A percentile compares a stretch with the other conserved stretches of the same genome.
Conservation (phyloP, 2,888 invertebrate genomes). For the Cerceris ruficornis region DNA sequence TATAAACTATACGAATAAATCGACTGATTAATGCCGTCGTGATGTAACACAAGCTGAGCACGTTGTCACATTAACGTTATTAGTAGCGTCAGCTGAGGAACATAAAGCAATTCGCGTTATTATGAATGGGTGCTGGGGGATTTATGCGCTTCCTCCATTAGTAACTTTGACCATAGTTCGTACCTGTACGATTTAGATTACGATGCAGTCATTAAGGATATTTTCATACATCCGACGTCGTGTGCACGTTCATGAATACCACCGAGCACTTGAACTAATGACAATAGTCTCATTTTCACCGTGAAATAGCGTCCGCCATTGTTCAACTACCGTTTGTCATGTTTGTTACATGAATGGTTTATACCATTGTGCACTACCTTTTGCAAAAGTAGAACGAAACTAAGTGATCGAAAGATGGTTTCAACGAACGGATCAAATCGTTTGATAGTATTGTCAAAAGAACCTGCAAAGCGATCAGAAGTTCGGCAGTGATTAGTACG, state of each 20-base stretch:
- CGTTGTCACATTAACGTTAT: conserved; percentile 53
- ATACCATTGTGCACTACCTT: conserved; percentile 44
- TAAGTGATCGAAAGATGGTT: conserved; percentile 65
- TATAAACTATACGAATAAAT: conserved; percentile 60
- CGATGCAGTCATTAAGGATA: not conserved
- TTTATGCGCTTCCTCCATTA: conserved; percentile 40
- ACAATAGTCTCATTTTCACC: not conserved
- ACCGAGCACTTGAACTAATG: no score
- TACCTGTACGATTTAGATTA: not conserved
- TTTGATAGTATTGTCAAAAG: conserved; percentile 58
- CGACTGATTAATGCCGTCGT: conserved; percentile 55
- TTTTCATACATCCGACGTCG: not conserved
- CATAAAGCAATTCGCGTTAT: conserved; percentile 43
- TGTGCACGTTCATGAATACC: no score
- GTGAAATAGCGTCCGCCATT: not conserved
- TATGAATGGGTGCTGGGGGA: conserved; percentile 42
- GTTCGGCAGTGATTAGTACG: conserved; percentile 52
- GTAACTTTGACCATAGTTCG: conserved; percentile 28
- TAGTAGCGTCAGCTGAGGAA: conserved; percentile 38
- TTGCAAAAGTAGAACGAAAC: conserved; percentile 68
- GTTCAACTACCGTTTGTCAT: conserved; percentile 38
- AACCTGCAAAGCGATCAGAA: conserved; percentile 52
- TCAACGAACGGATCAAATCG: conserved; percentile 73
- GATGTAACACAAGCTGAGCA: conserved; percentile 37
- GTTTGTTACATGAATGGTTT: conserved; percentile 44